Conservation (phyloP, 23 tunicate species). For the Ciona savignyi region DNA sequence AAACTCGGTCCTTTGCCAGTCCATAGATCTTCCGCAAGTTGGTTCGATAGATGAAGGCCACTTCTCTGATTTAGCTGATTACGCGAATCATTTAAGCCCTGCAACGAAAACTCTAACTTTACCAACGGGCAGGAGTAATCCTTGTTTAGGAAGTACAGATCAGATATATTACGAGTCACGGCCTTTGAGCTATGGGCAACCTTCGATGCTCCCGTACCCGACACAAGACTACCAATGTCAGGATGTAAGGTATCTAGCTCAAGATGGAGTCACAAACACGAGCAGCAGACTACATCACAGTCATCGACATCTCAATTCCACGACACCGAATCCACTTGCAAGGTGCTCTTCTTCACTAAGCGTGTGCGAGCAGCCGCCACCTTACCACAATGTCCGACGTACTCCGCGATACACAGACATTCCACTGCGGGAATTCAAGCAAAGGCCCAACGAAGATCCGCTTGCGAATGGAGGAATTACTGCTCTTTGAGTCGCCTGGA, state of each 20-base stretch:
- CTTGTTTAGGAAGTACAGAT: not conserved
- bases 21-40: not conserved
- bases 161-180: not conserved
- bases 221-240: not conserved
- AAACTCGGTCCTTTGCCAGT: not conserved
- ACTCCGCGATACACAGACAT: too few relatives aligned
- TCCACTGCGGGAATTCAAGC: too few relatives aligned
- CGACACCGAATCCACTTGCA: too few relatives aligned
- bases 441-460: too few relatives aligned
- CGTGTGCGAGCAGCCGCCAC: not conserved
- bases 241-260: not conserved
- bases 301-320: not conserved
- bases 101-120: not conserved
- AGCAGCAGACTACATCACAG: not conserved
- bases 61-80: not conserved
- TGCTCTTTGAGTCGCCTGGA: too few relatives aligned
- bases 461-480: too few relatives aligned
- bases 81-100: not conserved
- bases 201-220: not conserved
- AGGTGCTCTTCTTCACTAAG: not conserved
- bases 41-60: not conserved
- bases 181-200: not conserved
- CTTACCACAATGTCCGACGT: not conserved
- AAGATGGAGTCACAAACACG: not conserved
- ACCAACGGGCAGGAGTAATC: not conserved